Conservation (phyloP, 2,888 invertebrate species). For the Cremastobaeus sp. region DNA sequence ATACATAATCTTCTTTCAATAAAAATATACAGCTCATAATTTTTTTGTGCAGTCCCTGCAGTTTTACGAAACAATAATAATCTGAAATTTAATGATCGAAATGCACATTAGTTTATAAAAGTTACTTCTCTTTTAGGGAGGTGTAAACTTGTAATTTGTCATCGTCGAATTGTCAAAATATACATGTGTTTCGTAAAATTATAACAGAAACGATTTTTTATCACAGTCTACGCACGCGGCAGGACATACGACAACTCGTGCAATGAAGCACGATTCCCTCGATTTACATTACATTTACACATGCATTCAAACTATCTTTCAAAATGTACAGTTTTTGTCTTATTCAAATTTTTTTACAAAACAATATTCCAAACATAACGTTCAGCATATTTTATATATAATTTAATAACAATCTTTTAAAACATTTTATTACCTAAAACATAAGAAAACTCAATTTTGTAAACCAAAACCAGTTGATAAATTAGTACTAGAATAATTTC, state of each 20-base stretch:
- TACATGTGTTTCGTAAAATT: conserved; percentile 55
- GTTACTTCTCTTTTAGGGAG: no score
- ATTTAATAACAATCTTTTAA: conserved; percentile 52
- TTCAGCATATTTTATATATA: conserved; percentile 54
- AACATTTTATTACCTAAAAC: conserved; percentile 44
- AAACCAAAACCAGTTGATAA: conserved; percentile 43
- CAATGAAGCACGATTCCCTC: conserved; percentile 52
- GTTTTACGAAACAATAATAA: no score
- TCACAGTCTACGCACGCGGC: conserved; percentile 75
- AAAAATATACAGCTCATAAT: no score
- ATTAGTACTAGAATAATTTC: no score
- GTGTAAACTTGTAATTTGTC: background rate
- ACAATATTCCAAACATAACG: conserved; percentile 51
- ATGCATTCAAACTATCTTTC: conserved; percentile 37
- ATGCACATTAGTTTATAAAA: no score
- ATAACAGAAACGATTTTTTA: conserved; percentile 69
- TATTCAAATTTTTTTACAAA: conserved; percentile 39
- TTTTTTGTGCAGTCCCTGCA: no score
- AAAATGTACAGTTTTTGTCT: conserved; percentile 48
- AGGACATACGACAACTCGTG: conserved; percentile 62
- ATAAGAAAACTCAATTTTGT: conserved; percentile 14
- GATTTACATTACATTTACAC: conserved; percentile 33
- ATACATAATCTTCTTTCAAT: no score
- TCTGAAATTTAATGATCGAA: no score
- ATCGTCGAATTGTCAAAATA: conserved; percentile 17